Base-by-base conservation (phyloP, 92 coral and sea anemone genomes). In the Galaxea fascicularis region DNA sequence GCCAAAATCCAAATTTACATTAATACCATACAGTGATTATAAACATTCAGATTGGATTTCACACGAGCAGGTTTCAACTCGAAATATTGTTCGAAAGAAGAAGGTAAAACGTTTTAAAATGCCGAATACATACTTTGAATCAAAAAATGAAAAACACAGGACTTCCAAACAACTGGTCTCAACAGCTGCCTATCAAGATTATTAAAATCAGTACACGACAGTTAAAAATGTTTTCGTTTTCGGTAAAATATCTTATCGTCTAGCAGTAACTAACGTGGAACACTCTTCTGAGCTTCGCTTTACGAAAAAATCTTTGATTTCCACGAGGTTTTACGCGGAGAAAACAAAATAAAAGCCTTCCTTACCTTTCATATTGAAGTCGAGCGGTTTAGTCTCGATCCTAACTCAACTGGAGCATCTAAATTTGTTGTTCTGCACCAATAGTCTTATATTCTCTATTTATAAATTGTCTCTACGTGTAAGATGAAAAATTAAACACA, bases 291-390 rank as follows among this genome's bases (percentile, higher is more conserved):
- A 76, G 29, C 18, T 57, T 76, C 29, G n/a, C 30, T 56, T 30
- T 13, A 4, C 80, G 20, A 20, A 56, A 54, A 53, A 0, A 25
- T 12, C 8, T 1, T 60, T 60, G 24, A 49, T 49, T 28, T 63
- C 35, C 35, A 17, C 14, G 21, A 45, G 4, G 22, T 18, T 46
- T 41, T 20, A 8, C 18, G 28, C 25, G 4, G 22, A 10, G 70
- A 14, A 44, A n/a, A 6, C 8, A 62, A 5, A 25, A 8, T 24
- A 46, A 45, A 59, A 18, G 10, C 0, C 24, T 6, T 17, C 75
- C 70, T 31, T 20, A 79, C 84, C 84, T 79, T 47, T 79, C 84
- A 79, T 79, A 0, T 47, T 66, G 15, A 25, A 12, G 52, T 62
- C 54, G 65, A 63, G 44, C n/a, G 82, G 47, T 10, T 11, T n/a